phyloP scores from a whole-genome alignment of 1,140 invertebrate genomes.

The Brachionus manjavacas region DNA sequence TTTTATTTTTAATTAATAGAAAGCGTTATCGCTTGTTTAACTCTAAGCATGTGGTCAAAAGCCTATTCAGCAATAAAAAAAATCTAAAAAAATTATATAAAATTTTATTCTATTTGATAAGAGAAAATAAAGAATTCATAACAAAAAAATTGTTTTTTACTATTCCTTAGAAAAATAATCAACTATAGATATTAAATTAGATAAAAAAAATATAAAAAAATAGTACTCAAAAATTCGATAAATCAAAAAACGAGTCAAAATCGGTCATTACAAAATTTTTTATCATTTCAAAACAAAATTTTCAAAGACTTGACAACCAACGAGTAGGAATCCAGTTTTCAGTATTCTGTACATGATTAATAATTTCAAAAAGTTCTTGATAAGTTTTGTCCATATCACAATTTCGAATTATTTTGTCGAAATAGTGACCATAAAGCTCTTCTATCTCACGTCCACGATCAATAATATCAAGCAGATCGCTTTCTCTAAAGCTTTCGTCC shows the following conservation, averaged over 20 bases:
- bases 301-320: slow-evolving; percentile 64
- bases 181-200: background rate
- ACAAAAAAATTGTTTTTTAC: background rate
- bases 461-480: slow-evolving; percentile 89
- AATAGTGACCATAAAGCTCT: slow-evolving; percentile 87
- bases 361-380: slow-evolving; percentile 82
- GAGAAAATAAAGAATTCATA: background rate
- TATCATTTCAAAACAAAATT: background rate
- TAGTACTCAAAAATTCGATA: background rate
- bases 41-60: no score
- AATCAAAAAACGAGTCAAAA: background rate
- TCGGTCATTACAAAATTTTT: background rate
- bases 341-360: slow-evolving; percentile 87
- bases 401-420: slow-evolving; percentile 95
- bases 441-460: slow-evolving; percentile 93
- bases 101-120: background rate
- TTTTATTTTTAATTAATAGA: no score
- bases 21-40: no score
- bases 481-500: slow-evolving; percentile 66
- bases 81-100: background rate
- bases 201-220: background rate
- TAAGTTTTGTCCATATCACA: slow-evolving; percentile 89
- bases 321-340: slow-evolving; percentile 90
- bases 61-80: no score
- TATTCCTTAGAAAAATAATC: background rate